A percentile compares a stretch with the other conserved stretches of the same genome.
Evolutionary conservation across 2,797 vertebrate species (phyloP).

Genomic region (Molossus alvarezi): DNA sequence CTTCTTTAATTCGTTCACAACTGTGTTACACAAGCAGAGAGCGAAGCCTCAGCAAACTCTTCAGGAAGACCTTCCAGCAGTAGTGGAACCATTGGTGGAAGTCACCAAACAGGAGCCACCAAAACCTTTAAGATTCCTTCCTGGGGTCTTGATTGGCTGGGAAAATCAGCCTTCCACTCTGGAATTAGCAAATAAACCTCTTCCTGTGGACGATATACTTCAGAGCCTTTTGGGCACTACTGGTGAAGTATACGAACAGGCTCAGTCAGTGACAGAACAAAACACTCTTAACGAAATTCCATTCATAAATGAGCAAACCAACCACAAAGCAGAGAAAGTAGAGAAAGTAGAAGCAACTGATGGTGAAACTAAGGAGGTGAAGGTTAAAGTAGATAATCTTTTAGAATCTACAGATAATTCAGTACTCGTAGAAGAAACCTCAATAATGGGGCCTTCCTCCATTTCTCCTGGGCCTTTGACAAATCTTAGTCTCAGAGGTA

Average conservation of each 20-base stretch:
- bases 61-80: slow-evolving; percentile 89
- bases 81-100: slow-evolving; percentile 91
- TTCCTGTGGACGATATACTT: slow-evolving; percentile 91
- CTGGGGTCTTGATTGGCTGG: slow-evolving; percentile 97
- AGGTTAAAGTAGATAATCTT: slow-evolving; percentile 78
- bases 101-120: slow-evolving; percentile 91
- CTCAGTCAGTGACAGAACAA: slow-evolving; percentile 85
- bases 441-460: slow-evolving; percentile 85
- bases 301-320: slow-evolving; percentile 86
- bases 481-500: slow-evolving; percentile 95
- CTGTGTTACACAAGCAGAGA: slow-evolving; percentile 93
- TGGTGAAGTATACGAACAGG: slow-evolving; percentile 87
- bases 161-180: slow-evolving; percentile 95
- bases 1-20: slow-evolving; percentile 94
- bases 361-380: slow-evolving; percentile 88
- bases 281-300: slow-evolving; percentile 88
- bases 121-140: slow-evolving; percentile 97
- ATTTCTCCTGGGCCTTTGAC: slow-evolving; percentile 86
- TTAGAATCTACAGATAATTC: slow-evolving; percentile 83
- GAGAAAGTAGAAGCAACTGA: slow-evolving; percentile 87
- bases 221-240: slow-evolving; percentile 90
- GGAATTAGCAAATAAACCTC: slow-evolving; percentile 92
- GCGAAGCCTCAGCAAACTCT: slow-evolving; percentile 91
- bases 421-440: slow-evolving; percentile 80
- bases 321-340: slow-evolving; percentile 85